Base-by-base conservation (phyloP, 2,888 invertebrate genomes). In the Julus scanicus region DNA sequence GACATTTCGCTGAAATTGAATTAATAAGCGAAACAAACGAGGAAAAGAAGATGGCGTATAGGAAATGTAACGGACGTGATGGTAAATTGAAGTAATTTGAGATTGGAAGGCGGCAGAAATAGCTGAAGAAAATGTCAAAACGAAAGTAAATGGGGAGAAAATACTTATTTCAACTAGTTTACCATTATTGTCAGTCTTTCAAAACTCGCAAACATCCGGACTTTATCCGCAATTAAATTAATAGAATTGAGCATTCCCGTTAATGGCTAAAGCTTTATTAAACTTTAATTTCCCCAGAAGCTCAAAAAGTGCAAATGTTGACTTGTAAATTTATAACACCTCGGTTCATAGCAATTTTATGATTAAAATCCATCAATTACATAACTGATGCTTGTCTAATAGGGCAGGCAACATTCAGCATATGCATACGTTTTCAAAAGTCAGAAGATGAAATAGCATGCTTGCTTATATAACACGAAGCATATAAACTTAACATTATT, bases 1-100 rank as follows among this genome's bases (percentile, higher is more conserved):
- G n/a, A 9, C 80, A 80, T 80, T 37, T 80, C 80, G 80, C 80
- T 13, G 37, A 37, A 80, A 80, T 80, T 29, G 80, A 80, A 80
- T 37, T 80, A 80, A 80, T 37, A 80, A 80, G 37, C 80, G 20
- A 37, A 37, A 80, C 80, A 37, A 53, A 53, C 53, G 53, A 53
- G 53, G 17, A 80, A 80, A 80, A 80, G 29, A 37, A 63, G 29
- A 71, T n/a, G 9, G 29, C n/a, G 29, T 1, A 29, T 71, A 9
- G 8, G 71, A 20, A 15, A 80, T 63, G 63, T 63, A 15, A 80
- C 9, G 20, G 80, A 37, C 80, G 13, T 80, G 9, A 37, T 29
- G 13, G 37, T 1, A 80, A 80, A 80, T 80, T 80, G 80, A 80
- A 37, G 80, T 37, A 37, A 80, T 80, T 29, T 15, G 13, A 80